phyloP scores from a whole-genome alignment of 30 jellyfish, hydroid and myxozoan species.

The Calvadosia cruxmelitensis region DNA sequence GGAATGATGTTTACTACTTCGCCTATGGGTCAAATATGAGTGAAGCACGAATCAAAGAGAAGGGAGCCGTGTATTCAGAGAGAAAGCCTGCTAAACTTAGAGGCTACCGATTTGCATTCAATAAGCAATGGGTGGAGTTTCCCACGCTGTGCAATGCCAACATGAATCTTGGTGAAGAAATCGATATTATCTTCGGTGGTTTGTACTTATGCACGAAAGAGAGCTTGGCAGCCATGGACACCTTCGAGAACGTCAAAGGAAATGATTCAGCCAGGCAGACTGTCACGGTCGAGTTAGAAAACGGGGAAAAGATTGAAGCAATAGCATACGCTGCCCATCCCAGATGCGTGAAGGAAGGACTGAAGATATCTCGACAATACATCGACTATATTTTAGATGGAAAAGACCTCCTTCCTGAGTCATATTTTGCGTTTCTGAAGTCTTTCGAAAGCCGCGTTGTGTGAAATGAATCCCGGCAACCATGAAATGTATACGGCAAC shows the following conservation, averaged over 20 bases:
- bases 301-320: slow-evolving; percentile 20
- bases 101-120: slow-evolving; percentile 28
- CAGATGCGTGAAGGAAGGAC: slow-evolving; percentile 7
- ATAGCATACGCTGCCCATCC: slow-evolving; percentile 38
- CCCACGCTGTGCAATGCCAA: slow-evolving; percentile 29
- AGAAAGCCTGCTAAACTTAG: slow-evolving; percentile 38
- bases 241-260: slow-evolving; percentile 58
- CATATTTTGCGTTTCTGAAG: slow-evolving; percentile 27
- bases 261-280: slow-evolving; percentile 25
- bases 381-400: slow-evolving; percentile 50
- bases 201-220: slow-evolving; percentile 36
- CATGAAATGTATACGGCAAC: too few relatives aligned
- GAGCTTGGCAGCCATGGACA: slow-evolving; percentile 24
- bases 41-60: slow-evolving; percentile 45
- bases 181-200: slow-evolving; percentile 49
- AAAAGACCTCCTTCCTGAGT: slow-evolving; percentile 46
- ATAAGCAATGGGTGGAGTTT: neutral
- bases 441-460: too few relatives aligned
- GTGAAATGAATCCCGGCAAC: too few relatives aligned
- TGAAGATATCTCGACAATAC: slow-evolving; percentile 25
- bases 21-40: slow-evolving; percentile 87
- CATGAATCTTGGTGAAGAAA: slow-evolving; percentile 8
- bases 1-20: slow-evolving; percentile 38
- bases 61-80: slow-evolving; percentile 20
- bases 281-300: slow-evolving; percentile 8